These are phyloP conservation scores for Idaea dimidiata DNA, from an alignment of 2,888 invertebrate species.

Conservation along the genomic window DNA sequence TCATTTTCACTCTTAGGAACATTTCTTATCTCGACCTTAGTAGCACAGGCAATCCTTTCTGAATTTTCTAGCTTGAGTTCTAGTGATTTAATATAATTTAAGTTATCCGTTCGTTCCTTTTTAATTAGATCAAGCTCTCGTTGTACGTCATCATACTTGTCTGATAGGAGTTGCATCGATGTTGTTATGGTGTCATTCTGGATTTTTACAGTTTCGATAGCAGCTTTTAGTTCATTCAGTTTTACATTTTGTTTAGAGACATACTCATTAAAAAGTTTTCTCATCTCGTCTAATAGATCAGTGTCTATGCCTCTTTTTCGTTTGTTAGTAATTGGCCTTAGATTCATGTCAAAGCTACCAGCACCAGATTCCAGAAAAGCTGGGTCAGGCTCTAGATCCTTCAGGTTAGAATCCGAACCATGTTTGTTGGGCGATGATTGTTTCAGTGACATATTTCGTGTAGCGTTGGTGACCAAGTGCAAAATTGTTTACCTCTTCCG, in stretches of 20 bases:
- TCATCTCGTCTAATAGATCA: neutral
- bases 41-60: conserved; percentile 1
- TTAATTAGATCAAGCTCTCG: neutral
- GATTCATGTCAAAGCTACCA: neutral
- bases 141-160: neutral
- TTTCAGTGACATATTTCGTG: neutral
- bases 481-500: neutral
- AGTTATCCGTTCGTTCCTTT: neutral
- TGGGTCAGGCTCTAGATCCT: neutral
- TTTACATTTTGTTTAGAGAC: conserved; percentile 1
- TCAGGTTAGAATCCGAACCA: neutral
- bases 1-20: neutral
- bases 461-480: neutral
- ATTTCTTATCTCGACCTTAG: conserved; percentile 3
- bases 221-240: neutral
- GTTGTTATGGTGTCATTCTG: conserved; percentile 2
- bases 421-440: neutral
- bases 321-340: neutral
- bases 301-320: neutral
- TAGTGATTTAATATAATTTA: neutral
- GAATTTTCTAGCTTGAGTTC: conserved; percentile 4
- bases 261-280: neutral
- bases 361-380: neutral
- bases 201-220: neutral
- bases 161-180: neutral